These are phyloP conservation scores for Sapajus apella DNA, from an alignment of 2,113 vertebrate genomes.

Conservation along the genomic window DNA sequence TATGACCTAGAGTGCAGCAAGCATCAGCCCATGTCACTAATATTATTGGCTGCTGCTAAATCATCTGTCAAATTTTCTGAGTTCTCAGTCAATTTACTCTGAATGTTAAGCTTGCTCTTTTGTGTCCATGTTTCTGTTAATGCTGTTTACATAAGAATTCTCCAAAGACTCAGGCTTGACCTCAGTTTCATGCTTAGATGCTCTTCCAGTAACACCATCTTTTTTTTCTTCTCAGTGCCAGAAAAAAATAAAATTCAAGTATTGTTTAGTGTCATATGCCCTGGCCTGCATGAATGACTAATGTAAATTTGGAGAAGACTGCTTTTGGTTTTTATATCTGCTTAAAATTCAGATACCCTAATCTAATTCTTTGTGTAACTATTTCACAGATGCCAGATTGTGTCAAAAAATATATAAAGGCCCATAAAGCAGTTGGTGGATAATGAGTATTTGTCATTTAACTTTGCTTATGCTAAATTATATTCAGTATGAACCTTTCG, in stretches of 20 bases:
- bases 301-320: background rate
- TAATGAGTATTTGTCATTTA: background rate
- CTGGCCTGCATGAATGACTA: background rate
- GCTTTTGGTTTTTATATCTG: background rate
- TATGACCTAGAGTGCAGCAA: background rate
- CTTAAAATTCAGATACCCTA: background rate
- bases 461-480: background rate
- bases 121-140: conserved; percentile 33
- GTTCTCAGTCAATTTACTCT: conserved; percentile 71
- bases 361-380: background rate
- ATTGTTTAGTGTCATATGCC: background rate
- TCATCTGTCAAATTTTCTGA: conserved; percentile 73
- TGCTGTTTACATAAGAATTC: conserved; percentile 61
- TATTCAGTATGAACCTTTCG: background rate
- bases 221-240: background rate
- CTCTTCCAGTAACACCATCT: conserved; percentile 32
- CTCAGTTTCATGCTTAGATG: conserved; percentile 57
- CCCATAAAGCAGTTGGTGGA: background rate
- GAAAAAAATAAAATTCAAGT: conserved; percentile 55
- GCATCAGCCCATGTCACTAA: background rate
- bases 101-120: conserved; percentile 52
- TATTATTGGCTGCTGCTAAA: conserved; percentile 71
- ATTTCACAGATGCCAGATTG: background rate
- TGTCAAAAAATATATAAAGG: background rate
- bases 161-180: conserved; percentile 33